Evolutionary conservation across 2,888 invertebrate species (phyloP).

Genomic region (Agrochola lychnidis): DNA sequence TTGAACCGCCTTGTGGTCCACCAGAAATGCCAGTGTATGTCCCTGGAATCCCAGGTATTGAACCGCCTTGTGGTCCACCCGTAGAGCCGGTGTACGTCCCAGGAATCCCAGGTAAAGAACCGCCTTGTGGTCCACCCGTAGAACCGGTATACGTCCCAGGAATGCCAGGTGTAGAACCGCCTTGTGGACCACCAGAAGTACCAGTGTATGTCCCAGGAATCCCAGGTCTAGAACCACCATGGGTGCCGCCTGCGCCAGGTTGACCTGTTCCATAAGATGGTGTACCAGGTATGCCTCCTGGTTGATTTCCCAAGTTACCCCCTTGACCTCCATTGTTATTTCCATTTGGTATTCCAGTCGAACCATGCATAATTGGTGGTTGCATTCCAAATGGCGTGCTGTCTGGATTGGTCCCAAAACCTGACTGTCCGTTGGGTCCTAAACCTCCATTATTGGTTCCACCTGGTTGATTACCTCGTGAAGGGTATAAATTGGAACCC

Average conservation of each 20-base stretch:
- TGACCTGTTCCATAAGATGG: slow-evolving; percentile 30
- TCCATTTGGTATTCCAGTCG: slow-evolving; percentile 32
- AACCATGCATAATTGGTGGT: slow-evolving; percentile 46
- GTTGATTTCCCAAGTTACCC: slow-evolving; percentile 28
- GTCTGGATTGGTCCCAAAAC: slow-evolving; percentile 37
- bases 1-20: slow-evolving; percentile 8
- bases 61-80: slow-evolving; percentile 12
- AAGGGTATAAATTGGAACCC: slow-evolving; percentile 29
- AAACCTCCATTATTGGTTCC: slow-evolving; percentile 37
- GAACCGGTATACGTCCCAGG: background rate
- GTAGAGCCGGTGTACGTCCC: slow-evolving; percentile 10
- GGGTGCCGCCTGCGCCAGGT: slow-evolving; percentile 18
- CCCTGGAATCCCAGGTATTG: slow-evolving; percentile 6
- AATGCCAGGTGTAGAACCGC: background rate
- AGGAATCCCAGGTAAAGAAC: background rate
- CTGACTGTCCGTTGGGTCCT: slow-evolving; percentile 45
- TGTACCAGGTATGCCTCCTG: slow-evolving; percentile 9
- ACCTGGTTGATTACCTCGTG: slow-evolving; percentile 31
- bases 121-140: background rate
- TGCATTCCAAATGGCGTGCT: slow-evolving; percentile 37
- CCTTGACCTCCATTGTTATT: slow-evolving; percentile 49
- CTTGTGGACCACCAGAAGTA: slow-evolving; percentile 10
- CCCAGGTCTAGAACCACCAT: slow-evolving; percentile 16
- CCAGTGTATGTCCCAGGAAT: slow-evolving; percentile 19
- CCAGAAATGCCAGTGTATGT: slow-evolving; percentile 15